Percentiles rank a stretch among this genome's conserved stretches.
Evolutionary conservation across 2,113 vertebrate species (phyloP).

Genomic region (Junco hyemalis): DNA sequence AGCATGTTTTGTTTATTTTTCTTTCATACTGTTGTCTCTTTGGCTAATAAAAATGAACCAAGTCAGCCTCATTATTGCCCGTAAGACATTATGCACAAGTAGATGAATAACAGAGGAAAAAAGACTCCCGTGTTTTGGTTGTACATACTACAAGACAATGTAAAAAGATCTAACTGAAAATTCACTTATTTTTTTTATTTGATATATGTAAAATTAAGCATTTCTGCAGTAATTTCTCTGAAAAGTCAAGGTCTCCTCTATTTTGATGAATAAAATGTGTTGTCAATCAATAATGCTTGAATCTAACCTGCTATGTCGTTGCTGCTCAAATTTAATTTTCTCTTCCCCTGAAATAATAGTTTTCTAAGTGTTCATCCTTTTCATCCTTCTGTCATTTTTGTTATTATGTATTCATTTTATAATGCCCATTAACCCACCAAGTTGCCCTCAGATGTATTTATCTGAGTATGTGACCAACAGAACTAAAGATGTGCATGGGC

Average conservation of each 20-base stretch:
- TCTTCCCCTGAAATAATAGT: not conserved
- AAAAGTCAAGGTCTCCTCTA: not conserved
- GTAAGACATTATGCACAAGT: not conserved
- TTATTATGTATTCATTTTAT: not conserved
- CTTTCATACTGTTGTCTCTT: not conserved
- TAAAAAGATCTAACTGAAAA: not conserved
- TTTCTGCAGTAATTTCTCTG: not conserved
- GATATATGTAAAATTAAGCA: not conserved
- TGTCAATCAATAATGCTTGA: not conserved
- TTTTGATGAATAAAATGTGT: not conserved
- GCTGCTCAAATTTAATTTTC: not conserved
- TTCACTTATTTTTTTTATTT: not conserved
- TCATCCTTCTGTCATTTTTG: not conserved
- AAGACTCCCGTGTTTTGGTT: not conserved
- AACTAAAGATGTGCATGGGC: not conserved
- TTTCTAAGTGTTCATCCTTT: not conserved
- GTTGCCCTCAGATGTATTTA: not conserved
- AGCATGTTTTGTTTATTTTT: slow-evolving; percentile 4
- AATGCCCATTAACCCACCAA: not conserved
- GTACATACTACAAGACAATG: not conserved
- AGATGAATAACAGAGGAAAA: slow-evolving; percentile 17
- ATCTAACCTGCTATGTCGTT: not conserved
- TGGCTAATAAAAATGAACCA: not conserved
- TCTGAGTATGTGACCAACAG: not conserved
- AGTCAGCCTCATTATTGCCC: not conserved